These are phyloP conservation scores for Nesometra sesokonis DNA, from an alignment of 35 echinoderm and acorn worm genomes.

Conservation along the genomic window DNA sequence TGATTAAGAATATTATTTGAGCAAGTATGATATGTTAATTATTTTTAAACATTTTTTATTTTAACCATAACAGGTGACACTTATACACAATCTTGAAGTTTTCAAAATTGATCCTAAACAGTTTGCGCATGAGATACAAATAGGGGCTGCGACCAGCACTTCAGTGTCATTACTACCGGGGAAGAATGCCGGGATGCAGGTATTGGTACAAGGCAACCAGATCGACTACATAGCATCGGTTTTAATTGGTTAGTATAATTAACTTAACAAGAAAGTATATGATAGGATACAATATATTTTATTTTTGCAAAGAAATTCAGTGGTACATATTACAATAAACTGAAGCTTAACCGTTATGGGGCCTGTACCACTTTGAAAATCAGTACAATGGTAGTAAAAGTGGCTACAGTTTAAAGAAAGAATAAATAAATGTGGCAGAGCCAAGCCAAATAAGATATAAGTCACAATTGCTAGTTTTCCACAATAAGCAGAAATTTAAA, in stretches of 20 bases:
- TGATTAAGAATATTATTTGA: too few species aligned
- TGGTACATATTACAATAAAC: too few species aligned
- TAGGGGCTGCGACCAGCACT: constrained; percentile 73
- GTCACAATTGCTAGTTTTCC: too few species aligned
- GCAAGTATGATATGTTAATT: too few species aligned
- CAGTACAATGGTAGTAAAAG: too few species aligned
- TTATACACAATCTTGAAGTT: constrained; percentile 69
- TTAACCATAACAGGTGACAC: constrained; percentile 40
- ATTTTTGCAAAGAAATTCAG: neutral
- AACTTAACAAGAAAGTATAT: neutral
- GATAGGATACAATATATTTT: neutral
- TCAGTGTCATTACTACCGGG: constrained; percentile 33
- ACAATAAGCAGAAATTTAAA: too few species aligned
- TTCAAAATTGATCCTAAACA: constrained; percentile 74
- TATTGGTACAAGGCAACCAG: constrained; percentile 94
- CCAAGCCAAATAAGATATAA: too few species aligned
- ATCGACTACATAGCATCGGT: constrained; percentile 58
- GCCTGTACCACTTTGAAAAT: too few species aligned
- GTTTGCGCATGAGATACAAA: constrained; percentile 69
- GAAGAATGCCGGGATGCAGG: constrained; percentile 38
- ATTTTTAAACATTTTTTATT: neutral
- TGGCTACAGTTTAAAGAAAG: too few species aligned
- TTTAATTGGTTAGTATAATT: constrained; percentile 55
- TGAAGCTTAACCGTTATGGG: too few species aligned
- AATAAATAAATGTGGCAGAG: too few species aligned